Evolutionary conservation across 2,888 invertebrate species (phyloP), one percentile per base, ranked within the genome.

Genomic region (Parnassius apollo): DNA sequence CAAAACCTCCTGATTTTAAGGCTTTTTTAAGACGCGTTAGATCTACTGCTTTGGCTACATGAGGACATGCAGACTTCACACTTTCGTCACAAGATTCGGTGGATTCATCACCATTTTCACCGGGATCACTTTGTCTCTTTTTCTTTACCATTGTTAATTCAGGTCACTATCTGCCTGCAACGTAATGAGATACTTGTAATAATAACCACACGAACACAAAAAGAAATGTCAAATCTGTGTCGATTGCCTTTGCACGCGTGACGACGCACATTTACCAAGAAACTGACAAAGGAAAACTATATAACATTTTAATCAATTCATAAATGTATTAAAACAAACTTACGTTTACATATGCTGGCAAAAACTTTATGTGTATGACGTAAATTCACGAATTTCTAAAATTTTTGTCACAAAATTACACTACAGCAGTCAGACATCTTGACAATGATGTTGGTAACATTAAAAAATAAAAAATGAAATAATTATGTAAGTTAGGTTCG

Each of bases 41-140:
- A 75, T 95, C 95, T 13, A 96, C 93, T 2, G 95, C 93, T 81
- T 95, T 95, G 10, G 92, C 89, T 61, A 95, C 93, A 84, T 96
- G 96, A 72, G 91, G 91, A 42, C 96, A 96, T 76, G 93, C 92
- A 65, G 92, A 89, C 66, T 89, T 91, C 74, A 93, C 92, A 75
- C 93, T 93, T 80, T 96, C 95, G 68, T 95, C 95, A 70, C 94
- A 94, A 18, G 95, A 95, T 75, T 95, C 96, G 0, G 95, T 95
- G 4, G 96, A 95, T 69, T 94, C 94, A 74, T 93, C 93, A 60
- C 90, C 91, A 69, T 94, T 94, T 70, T 92, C 93, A 55, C 91
- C 91, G 46, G 93, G 94, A 73, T 95, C 95, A 69, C 92, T 92
- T 80, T 95, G 95, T 82, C 95, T 93, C 91, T 95, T 94, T 92